These are phyloP conservation scores for Apodemia hepburni DNA, from an alignment of 2,888 invertebrate species.

Conservation along the genomic window DNA sequence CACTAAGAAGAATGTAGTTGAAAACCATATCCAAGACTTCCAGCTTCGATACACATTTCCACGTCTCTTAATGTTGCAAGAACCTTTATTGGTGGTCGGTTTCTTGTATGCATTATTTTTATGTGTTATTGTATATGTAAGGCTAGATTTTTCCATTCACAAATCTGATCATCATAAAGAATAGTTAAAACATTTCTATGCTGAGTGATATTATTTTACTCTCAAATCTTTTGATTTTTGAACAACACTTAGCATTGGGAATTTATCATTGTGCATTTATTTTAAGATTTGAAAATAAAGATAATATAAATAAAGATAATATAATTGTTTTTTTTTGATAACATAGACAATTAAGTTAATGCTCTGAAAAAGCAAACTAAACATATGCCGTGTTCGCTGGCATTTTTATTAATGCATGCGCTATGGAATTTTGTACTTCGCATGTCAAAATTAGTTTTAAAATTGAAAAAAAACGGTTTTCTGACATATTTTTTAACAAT, in stretches of 20 bases:
- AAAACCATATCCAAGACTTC: slow-evolving; percentile 97
- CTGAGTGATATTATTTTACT: slow-evolving; percentile 33
- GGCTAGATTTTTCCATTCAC: slow-evolving; percentile 96
- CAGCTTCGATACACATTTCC: slow-evolving; percentile 94
- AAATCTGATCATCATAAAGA: slow-evolving; percentile 83
- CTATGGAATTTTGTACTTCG: no score
- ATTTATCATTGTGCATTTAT: not conserved
- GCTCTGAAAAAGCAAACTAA: no score
- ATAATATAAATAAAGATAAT: not conserved
- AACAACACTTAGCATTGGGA: not conserved
- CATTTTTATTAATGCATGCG: no score
- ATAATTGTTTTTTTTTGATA: not conserved
- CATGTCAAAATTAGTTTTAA: no score
- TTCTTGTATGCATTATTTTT: slow-evolving; percentile 95
- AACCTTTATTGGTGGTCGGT: slow-evolving; percentile 93
- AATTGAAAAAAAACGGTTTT: no score
- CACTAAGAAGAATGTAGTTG: slow-evolving; percentile 92
- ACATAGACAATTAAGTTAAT: no score
- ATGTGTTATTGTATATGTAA: slow-evolving; percentile 94
- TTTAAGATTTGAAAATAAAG: slow-evolving; percentile 8
- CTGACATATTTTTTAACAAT: no score
- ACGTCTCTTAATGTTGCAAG: slow-evolving; percentile 91
- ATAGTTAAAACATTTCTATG: slow-evolving; percentile 40
- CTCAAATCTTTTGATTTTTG: slow-evolving; percentile 27
- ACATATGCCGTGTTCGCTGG: no score